phyloP scores from a whole-genome alignment of 2,888 invertebrate species.

The Cosmia trapezina region DNA sequence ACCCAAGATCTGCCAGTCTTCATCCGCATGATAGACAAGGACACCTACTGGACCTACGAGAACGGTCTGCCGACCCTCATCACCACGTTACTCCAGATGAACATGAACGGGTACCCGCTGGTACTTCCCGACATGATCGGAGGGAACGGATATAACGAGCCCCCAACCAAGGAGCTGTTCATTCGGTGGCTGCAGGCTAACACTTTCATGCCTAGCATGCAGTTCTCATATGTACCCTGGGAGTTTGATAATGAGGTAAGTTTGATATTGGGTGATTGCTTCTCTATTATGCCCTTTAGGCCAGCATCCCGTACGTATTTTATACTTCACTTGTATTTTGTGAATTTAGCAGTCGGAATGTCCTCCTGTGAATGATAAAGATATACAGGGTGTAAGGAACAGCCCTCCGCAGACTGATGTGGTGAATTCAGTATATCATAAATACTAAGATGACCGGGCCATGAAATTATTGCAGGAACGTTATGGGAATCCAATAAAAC shows the following conservation, averaged over 20 bases:
- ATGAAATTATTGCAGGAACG: no score
- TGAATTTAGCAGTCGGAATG: no score
- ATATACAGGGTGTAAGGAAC: no score
- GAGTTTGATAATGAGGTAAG: constrained; percentile 91
- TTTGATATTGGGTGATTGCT: background rate
- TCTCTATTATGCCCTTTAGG: background rate
- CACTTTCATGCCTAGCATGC: constrained; percentile 94
- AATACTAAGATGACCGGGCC: no score
- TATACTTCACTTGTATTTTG: background rate
- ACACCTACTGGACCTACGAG: constrained; percentile 92
- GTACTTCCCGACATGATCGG: constrained; percentile 95
- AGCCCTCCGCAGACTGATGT: no score
- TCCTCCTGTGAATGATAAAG: no score
- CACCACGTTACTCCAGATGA: constrained; percentile 92
- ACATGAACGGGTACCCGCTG: constrained; percentile 92
- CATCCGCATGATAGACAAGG: constrained; percentile 94
- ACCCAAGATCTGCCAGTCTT: constrained; percentile 93
- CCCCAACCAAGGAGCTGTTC: constrained; percentile 91
- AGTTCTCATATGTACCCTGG: constrained; percentile 95
- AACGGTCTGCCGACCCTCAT: constrained; percentile 94
- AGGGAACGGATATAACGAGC: constrained; percentile 90
- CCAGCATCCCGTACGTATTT: background rate
- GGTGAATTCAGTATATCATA: no score
- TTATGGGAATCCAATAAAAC: no score
- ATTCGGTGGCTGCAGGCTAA: constrained; percentile 94